A percentile compares a stretch with the other conserved stretches of the same genome.
Evolutionary conservation across 2,888 invertebrate species (phyloP).

Genomic region (Andrena bucephala): DNA sequence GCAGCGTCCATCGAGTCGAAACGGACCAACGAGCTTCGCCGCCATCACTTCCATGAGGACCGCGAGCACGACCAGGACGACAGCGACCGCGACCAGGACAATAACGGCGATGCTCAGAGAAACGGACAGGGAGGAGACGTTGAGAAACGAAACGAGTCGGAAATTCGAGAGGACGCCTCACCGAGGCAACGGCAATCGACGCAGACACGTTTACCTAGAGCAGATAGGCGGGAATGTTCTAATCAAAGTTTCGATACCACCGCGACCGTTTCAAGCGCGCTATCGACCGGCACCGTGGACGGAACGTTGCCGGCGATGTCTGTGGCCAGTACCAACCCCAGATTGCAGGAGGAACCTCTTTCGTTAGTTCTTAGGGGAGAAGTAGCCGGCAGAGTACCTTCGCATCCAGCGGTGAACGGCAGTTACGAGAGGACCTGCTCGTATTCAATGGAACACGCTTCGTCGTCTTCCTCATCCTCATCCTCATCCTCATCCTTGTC

Average conservation of each 20-base stretch:
- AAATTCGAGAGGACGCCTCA: conserved; percentile 68
- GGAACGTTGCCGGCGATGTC: conserved; percentile 71
- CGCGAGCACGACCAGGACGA: background rate
- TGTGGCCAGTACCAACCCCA: conserved; percentile 52
- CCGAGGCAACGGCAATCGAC: conserved; percentile 67
- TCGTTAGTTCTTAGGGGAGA: conserved; percentile 86
- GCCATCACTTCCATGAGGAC: background rate
- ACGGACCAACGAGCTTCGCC: background rate
- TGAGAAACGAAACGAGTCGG: conserved; percentile 44
- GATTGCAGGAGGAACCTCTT: conserved; percentile 88
- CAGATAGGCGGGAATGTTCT: conserved; percentile 66
- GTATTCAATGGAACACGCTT: conserved; percentile 57
- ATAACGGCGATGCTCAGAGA: background rate
- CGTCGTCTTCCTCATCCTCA: background rate
- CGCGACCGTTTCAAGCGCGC: background rate
- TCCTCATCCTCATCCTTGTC: conserved; percentile 45
- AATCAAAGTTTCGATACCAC: conserved; percentile 67
- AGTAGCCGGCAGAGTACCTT: conserved; percentile 86
- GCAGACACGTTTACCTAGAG: conserved; percentile 39
- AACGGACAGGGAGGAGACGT: background rate
- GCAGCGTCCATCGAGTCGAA: background rate
- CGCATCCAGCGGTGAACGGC: conserved; percentile 86
- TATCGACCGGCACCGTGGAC: conserved; percentile 69
- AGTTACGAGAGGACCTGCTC: conserved; percentile 72
- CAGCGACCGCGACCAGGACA: background rate